These are phyloP conservation scores for Neosilurus mollespiculum DNA, from an alignment of 2,797 vertebrate genomes.

Conservation along the genomic window DNA sequence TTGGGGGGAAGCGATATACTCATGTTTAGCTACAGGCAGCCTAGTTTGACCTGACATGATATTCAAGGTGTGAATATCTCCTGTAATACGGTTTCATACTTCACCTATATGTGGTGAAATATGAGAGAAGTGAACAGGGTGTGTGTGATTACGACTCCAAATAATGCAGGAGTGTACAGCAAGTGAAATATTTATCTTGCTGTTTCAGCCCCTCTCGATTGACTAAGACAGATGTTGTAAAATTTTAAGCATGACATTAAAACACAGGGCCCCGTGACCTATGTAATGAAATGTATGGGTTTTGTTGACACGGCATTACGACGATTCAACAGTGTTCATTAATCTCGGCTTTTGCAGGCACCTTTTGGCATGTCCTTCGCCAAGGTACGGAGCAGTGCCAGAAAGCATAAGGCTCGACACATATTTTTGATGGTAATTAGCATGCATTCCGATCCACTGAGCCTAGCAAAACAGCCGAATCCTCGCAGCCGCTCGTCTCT, in stretches of 20 bases:
- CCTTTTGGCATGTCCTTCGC: conserved; percentile 73
- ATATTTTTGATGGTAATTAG: conserved; percentile 89
- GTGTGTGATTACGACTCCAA: conserved; percentile 65
- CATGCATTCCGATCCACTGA: conserved; percentile 98
- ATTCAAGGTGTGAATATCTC: conserved; percentile 51
- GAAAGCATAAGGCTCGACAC: conserved; percentile 73
- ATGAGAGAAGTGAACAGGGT: not conserved
- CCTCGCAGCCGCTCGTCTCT: conserved; percentile 78
- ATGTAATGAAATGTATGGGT: conserved; percentile 73
- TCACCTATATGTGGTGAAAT: conserved; percentile 53
- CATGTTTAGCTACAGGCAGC: conserved; percentile 79
- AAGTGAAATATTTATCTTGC: conserved; percentile 73
- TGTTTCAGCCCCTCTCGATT: conserved; percentile 66
- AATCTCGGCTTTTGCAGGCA: conserved; percentile 74
- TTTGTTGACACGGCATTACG: conserved; percentile 76
- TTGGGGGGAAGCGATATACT: conserved; percentile 60
- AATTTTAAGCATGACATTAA: conserved; percentile 70
- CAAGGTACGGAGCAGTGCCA: conserved; percentile 74
- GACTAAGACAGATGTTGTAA: conserved; percentile 62
- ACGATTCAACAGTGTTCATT: conserved; percentile 76
- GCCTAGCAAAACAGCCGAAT: conserved; percentile 80
- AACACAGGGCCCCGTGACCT: conserved; percentile 69
- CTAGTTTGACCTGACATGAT: conserved; percentile 67
- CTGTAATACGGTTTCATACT: conserved; percentile 54
- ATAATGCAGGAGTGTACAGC: conserved; percentile 62